Conservation (phyloP, 2,888 invertebrate species). For the Tiliacea citrago region DNA sequence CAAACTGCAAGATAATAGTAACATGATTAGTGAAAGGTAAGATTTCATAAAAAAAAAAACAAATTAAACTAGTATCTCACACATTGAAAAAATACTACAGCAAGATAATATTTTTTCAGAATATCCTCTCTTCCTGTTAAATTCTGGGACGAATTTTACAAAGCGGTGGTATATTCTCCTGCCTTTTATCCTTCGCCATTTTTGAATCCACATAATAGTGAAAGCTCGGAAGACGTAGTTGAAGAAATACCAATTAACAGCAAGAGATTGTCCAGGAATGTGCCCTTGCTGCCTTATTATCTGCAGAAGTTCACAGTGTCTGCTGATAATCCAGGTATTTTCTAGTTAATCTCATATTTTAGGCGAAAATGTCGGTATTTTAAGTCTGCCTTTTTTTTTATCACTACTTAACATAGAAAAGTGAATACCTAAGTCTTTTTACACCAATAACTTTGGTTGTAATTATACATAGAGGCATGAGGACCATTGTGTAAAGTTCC, state of each 20-base stretch:
- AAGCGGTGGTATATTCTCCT: slow-evolving; percentile 77
- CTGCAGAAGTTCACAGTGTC: slow-evolving; percentile 80
- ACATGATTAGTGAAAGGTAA: slow-evolving; percentile 73
- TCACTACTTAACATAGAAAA: not conserved
- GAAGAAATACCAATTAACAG: slow-evolving; percentile 76
- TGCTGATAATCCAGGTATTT: slow-evolving; percentile 71
- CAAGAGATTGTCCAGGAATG: slow-evolving; percentile 78
- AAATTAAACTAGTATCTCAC: too few relatives aligned
- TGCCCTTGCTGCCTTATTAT: slow-evolving; percentile 82
- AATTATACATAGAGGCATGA: too few relatives aligned
- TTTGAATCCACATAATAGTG: slow-evolving; percentile 66
- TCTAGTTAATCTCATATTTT: not conserved
- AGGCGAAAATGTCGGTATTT: not conserved
- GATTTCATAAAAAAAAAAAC: too few relatives aligned
- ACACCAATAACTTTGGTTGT: not conserved
- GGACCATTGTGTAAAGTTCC: too few relatives aligned
- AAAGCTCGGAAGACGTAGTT: slow-evolving; percentile 63
- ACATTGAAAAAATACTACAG: not conserved
- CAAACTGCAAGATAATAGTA: slow-evolving; percentile 67
- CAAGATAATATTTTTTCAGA: slow-evolving; percentile 69
- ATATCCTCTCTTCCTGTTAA: slow-evolving; percentile 77
- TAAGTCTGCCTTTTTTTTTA: not conserved
- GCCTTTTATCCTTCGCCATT: slow-evolving; percentile 80
- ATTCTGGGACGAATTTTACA: slow-evolving; percentile 85
- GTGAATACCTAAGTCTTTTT: not conserved